Percentiles rank a stretch among this genome's conserved stretches.
phyloP scores from a whole-genome alignment of 2,797 vertebrate species.

The Petrocephalus schoutedeni region DNA sequence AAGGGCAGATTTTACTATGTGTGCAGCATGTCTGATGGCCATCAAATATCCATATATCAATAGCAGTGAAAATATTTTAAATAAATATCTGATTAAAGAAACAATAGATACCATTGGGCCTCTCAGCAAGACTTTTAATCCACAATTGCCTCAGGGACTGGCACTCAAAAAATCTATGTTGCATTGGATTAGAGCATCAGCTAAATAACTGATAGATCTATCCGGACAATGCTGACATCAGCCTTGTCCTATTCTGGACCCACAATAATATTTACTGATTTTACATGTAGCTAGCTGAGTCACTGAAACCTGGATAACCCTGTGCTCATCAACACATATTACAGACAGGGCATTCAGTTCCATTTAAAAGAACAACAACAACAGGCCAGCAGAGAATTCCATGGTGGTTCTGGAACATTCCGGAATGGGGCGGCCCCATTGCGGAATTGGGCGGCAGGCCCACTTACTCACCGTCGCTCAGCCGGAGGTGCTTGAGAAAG shows the following conservation, averaged over 20 bases:
- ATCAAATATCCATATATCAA: neutral
- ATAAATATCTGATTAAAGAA: neutral
- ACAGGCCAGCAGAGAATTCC: neutral
- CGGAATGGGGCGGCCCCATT: neutral
- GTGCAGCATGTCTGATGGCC: neutral
- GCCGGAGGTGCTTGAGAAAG: constrained; percentile 76
- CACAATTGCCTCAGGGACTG: neutral
- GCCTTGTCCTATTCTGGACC: neutral
- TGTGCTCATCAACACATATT: neutral
- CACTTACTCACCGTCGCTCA: constrained; percentile 76
- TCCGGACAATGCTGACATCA: neutral
- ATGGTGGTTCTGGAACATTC: neutral
- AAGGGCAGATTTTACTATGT: neutral
- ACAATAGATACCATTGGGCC: neutral
- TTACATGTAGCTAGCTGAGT: neutral
- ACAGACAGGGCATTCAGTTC: neutral
- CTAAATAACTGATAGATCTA: neutral
- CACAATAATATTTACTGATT: neutral
- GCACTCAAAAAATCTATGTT: neutral
- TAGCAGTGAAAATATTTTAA: neutral
- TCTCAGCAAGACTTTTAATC: neutral
- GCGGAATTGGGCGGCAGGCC: neutral
- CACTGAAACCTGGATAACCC: neutral
- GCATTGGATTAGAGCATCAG: neutral
- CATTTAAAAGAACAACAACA: neutral